Evolutionary conservation across 2,888 invertebrate genomes (phyloP), one percentile per base, ranked within the genome.

Genomic region (Synergus umbraculus): DNA sequence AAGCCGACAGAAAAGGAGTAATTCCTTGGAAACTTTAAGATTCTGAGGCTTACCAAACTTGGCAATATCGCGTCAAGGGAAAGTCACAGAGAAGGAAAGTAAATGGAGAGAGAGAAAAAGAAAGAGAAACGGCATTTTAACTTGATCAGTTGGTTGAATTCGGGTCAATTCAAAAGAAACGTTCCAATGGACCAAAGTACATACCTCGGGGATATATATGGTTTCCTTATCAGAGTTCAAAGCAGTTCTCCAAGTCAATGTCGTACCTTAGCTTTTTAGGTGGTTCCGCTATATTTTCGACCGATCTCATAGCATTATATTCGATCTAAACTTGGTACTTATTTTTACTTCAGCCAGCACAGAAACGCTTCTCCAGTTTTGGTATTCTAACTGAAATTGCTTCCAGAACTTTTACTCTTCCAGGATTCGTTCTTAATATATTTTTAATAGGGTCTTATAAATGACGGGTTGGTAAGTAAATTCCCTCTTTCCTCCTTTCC

Each of bases 1-100:
- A 86, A 89, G 85, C 85, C 81, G 78, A 82, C 80, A 83, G 83
- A 84, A 87, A 86, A 85, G 85, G 79, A 83, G 78, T 80, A 79
- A 84, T 85, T 82, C 84, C 82, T 84, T 85, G 37, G 41, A n/a
- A 78, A 76, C 79, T 79, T 76, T 49, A 78, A 77, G 79, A 67
- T 85, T 80, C 77, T 63, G 83, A 85, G 84, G 85, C 82, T 85
- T 85, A 82, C 76, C 83, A 76, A 88, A 87, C 82, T 87, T 85
- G 63, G 78, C 79, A 82, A 87, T 87, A 84, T 83, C 86, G 82
- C 78, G 73, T 82, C 76, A 76, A 41, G 78, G 78, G 76, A 8
- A 69, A 80, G 83, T 73, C 80, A 67, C 67, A 80, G 82, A 81
- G 67, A 73, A 73, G 76, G 82, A 76, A 76, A 63, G 80, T 80